Evolutionary conservation across 92 coral and sea anemone species (phyloP).

Genomic region (Anthopleura xanthogrammica): DNA sequence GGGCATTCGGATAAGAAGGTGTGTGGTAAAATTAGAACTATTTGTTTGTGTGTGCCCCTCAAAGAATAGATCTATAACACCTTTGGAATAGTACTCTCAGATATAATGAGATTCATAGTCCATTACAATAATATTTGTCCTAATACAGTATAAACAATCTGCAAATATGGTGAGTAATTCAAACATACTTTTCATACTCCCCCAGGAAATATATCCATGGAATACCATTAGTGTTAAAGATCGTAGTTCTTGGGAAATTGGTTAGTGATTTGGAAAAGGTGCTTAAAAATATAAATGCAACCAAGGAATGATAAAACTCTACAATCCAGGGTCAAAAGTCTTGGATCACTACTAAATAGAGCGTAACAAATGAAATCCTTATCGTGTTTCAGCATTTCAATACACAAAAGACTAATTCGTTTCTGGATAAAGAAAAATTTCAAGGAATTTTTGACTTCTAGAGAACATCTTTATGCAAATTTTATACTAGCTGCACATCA

Average conservation of each 20-base stretch:
- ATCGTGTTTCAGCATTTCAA: background rate
- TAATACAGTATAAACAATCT: constrained; percentile 6
- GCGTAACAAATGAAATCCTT: background rate
- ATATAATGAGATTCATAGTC: background rate
- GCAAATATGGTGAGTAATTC: background rate
- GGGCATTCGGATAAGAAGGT: too few species aligned
- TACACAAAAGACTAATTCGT: background rate
- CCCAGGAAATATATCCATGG: too few species aligned
- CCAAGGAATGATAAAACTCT: background rate
- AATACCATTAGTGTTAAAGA: background rate
- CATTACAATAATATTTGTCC: background rate
- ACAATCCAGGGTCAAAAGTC: background rate
- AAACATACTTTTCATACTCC: background rate
- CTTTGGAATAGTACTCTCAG: background rate
- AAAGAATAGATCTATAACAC: background rate
- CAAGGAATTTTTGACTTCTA: background rate
- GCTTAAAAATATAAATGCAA: background rate
- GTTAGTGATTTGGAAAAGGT: background rate
- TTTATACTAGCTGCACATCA: background rate
- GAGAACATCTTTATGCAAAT: background rate
- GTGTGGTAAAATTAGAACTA: too few species aligned
- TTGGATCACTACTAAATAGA: background rate
- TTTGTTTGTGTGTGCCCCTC: background rate
- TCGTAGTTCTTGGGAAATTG: background rate
- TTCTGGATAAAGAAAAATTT: background rate